Evolutionary conservation across 2,797 vertebrate species (phyloP), one percentile per base, ranked within the genome.

Genomic region (Scomberomorus guttatus): DNA sequence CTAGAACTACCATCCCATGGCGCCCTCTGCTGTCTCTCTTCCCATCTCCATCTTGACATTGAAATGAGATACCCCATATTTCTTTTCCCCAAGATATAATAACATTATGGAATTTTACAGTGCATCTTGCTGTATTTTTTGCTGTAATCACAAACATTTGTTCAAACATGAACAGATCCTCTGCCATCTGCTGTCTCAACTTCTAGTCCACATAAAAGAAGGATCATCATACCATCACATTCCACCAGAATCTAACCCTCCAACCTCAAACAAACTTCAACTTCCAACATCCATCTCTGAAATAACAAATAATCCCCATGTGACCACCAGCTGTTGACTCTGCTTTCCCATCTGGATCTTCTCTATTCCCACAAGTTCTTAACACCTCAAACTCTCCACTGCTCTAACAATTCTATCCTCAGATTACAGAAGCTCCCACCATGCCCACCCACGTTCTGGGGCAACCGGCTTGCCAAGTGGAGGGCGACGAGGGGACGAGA

Each of bases 351-450:
- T 94, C 78, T 90, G 94, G 94, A 94, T 86, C 89, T 86, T 81
- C 85, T 91, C 74, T 83, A 80, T 87, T 74, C 77, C 83, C 73
- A 87, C 69, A 60, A 80, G 80, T 87, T 90, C 82, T 85, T 95
- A 90, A 91, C 80, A 71, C 88, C 89, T 94, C 90, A 93, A 93
- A 93, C 83, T 94, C 74, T 95, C 90, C 94, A 94, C 88, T 94
- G 91, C 94, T 96, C 90, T 96, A 95, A 96, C 90, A 94, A 94
- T 95, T 96, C 87, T 97, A 93, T 95, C 90, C 97, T 96, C 96
- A 99, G 98, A 99, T 98, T 97, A 97, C 96, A 97, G 97, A 97
- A 95, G 95, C 84, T 79, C 96, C 94, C 96, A 97, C 94, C 96
- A 97, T 94, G 93, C 94, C 84, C 92, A 96, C 88, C 95, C 95